These are phyloP conservation scores for Antedon mediterranea DNA, from an alignment of 53 echinoderm and acorn worm species.

Conservation along the genomic window DNA sequence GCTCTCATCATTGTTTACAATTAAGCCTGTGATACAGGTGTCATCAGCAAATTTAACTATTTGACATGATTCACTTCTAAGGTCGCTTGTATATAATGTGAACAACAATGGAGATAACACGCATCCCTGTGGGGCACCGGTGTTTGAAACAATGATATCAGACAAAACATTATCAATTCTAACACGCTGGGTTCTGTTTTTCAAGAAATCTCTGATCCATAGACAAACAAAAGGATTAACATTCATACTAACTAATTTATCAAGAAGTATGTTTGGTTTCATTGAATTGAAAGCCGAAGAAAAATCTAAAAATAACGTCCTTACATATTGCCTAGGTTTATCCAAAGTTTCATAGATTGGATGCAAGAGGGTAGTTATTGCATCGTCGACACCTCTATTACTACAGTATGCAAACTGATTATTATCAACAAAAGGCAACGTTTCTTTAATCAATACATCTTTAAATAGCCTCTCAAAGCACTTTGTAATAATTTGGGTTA, in stretches of 20 bases:
- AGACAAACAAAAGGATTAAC: too few species aligned
- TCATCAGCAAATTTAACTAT: too few species aligned
- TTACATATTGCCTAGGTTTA: not conserved
- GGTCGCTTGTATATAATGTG: too few species aligned
- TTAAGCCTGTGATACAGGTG: too few species aligned
- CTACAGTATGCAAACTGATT: not conserved
- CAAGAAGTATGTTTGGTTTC: too few species aligned
- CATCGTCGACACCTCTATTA: not conserved
- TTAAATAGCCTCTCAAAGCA: not conserved
- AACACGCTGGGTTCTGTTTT: too few species aligned
- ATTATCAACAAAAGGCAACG: not conserved
- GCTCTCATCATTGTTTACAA: too few species aligned
- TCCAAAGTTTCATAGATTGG: not conserved
- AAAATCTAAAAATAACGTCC: not conserved
- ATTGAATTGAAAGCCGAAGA: not conserved
- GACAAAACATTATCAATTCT: not conserved
- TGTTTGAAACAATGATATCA: not conserved
- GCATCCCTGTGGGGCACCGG: too few species aligned
- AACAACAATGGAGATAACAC: too few species aligned
- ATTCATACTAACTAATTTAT: too few species aligned
- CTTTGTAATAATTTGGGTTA: not conserved
- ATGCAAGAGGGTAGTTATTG: not conserved
- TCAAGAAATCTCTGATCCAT: too few species aligned
- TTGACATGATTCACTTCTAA: too few species aligned
- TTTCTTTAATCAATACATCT: not conserved